Evolutionary conservation across 2,888 invertebrate genomes (phyloP).

Genomic region (Orchesellides sinensis): DNA sequence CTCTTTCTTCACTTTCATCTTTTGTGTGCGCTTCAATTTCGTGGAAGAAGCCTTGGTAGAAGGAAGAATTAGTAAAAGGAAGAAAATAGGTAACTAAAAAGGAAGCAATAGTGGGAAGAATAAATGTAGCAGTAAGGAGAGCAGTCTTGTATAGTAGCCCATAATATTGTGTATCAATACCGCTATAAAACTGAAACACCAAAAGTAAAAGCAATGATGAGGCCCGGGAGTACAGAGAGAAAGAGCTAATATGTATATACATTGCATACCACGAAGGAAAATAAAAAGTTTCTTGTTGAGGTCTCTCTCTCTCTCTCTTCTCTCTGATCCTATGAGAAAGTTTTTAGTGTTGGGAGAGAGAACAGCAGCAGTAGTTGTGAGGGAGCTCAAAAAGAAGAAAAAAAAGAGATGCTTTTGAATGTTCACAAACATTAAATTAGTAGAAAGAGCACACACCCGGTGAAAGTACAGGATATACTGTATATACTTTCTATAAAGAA

Average conservation of each 20-base stretch:
- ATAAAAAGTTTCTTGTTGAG: conserved; percentile 14
- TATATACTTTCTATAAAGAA: not conserved
- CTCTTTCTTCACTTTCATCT: not conserved
- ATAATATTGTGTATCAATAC: not conserved
- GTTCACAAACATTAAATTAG: conserved; percentile 64
- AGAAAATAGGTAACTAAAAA: not conserved
- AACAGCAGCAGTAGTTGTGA: conserved; percentile 9
- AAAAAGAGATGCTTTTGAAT: conserved; percentile 17
- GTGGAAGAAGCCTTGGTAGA: conserved; percentile 19
- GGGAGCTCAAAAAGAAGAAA: not conserved
- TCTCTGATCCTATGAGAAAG: conserved; percentile 42
- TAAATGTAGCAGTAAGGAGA: conserved; percentile 33
- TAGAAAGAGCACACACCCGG: conserved; percentile 50
- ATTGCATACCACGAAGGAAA: not conserved
- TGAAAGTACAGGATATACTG: not conserved
- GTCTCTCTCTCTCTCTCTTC: conserved; percentile 34
- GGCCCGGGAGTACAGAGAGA: conserved; percentile 1
- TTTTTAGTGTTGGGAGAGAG: not conserved
- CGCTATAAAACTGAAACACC: not conserved
- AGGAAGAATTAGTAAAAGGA: conserved; percentile 11
- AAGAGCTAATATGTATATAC: conserved; percentile 1
- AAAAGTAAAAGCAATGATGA: not conserved
- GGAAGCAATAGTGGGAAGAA: not conserved
- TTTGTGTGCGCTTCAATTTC: not conserved
- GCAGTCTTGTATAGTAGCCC: not conserved